These are phyloP conservation scores for Sycophaga agraensis DNA, from an alignment of 1,140 invertebrate species.

Conservation along the genomic window DNA sequence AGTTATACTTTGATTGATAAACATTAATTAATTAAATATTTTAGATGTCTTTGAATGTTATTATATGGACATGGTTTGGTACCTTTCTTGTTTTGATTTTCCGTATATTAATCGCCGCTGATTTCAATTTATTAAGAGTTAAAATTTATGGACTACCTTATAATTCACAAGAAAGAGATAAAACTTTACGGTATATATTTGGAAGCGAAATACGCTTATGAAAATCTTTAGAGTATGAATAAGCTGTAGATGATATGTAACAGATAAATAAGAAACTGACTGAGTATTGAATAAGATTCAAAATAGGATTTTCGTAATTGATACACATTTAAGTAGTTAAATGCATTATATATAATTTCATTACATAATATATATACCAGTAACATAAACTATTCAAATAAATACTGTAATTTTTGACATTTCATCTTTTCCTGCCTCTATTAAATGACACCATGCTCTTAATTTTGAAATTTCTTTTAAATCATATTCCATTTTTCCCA, in stretches of 20 bases:
- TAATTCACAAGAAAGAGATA: background rate
- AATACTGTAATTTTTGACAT: background rate
- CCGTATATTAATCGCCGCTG: conserved; percentile 27
- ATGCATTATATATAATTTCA: too few species aligned
- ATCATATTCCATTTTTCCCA: conserved; percentile 15
- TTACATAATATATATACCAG: too few species aligned
- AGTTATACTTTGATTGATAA: background rate
- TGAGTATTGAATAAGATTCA: too few species aligned
- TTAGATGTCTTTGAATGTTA: conserved; percentile 32
- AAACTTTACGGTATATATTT: too few species aligned
- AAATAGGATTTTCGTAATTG: too few species aligned
- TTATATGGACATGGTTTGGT: conserved; percentile 36
- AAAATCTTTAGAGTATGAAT: too few species aligned
- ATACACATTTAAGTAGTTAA: too few species aligned
- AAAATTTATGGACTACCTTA: conserved; percentile 32
- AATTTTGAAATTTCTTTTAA: background rate
- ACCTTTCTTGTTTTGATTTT: conserved; percentile 31
- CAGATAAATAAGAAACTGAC: too few species aligned
- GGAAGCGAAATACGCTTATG: too few species aligned
- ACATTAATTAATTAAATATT: conserved; percentile 4
- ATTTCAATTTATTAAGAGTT: conserved; percentile 37
- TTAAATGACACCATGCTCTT: background rate
- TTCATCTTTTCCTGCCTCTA: background rate
- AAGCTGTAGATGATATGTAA: too few species aligned
- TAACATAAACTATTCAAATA: too few species aligned